Evolutionary conservation across 2,888 invertebrate genomes (phyloP), one percentile per base, ranked within the genome.

Genomic region (Orchestes rusci): DNA sequence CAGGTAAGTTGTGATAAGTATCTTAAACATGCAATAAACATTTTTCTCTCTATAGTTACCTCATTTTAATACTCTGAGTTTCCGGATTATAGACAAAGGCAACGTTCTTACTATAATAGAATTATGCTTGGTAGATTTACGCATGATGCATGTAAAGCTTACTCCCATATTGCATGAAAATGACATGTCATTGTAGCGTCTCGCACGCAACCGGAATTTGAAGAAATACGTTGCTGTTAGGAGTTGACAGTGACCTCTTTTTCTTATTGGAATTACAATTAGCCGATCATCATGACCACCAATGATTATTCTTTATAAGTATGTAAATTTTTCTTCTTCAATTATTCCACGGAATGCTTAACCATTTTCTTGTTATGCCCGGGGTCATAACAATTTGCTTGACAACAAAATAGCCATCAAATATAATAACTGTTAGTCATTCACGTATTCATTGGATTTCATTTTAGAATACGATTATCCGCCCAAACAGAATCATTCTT

Each of bases 251-350:
- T 45, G 45, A 45, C 45, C 45, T 29, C 39, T 31, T 45, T 39
- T 39, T 45, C 34, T n/a, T 20, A 30, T 30, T 45, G 31, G 45
- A 45, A 45, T 45, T 35, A 45, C 45, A 45, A 45, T 45, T 45
- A 45, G 45, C 39, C 20, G 16, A 42, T 15, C 27, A 45, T 35
- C 35, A 30, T 29, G 23, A 39, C 28, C 28, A 28, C 27, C 33
- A 39, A 44, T 39, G 17, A 33, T 7, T 31, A 17, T 16, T 35
- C 4, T 19, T 20, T 2, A 29, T 13, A 19, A 32, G 18, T 28
- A 41, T 41, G 33, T 28, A 41, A 41, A 41, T 41, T 41, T 13
- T n/a, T 3, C 23, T 34, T n/a, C 29, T 34, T 41, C 27, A 34
- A 17, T 7, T 27, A 28, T 30, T 39, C 13, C 16, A 29, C 29